Conservation (phyloP, 2,113 vertebrate genomes). For the Struthidea cinerea region DNA sequence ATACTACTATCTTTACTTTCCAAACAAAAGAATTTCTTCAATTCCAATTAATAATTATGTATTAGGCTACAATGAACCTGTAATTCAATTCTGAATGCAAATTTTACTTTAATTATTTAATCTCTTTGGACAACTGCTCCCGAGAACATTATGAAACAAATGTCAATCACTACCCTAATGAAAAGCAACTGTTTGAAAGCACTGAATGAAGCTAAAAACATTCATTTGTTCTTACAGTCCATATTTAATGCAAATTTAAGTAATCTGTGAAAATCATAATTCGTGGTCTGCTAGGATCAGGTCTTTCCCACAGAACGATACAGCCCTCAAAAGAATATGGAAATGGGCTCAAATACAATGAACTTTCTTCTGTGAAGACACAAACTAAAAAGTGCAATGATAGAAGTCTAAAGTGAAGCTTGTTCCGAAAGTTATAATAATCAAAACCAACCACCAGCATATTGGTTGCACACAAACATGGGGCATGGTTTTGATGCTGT, state of each 20-base stretch:
- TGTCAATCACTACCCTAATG: conserved; percentile 1
- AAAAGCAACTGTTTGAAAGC: conserved; percentile 29
- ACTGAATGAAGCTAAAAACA: neutral
- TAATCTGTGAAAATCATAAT: neutral
- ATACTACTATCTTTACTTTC: neutral
- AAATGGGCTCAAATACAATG: neutral
- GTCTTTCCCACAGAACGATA: neutral
- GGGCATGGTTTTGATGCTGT: rapidly evolving
- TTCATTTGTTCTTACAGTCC: neutral
- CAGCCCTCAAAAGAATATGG: neutral
- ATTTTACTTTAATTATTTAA: conserved; percentile 26
- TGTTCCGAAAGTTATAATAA: neutral
- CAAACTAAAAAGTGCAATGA: neutral
- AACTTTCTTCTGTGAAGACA: neutral
- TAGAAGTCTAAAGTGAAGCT: neutral
- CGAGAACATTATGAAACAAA: conserved; percentile 39
- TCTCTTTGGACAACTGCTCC: conserved; percentile 2
- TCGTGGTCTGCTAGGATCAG: neutral
- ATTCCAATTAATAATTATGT: neutral
- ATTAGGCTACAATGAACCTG: neutral
- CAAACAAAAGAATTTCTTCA: neutral
- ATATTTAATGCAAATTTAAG: neutral
- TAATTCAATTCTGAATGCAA: conserved; percentile 18
- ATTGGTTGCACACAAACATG: neutral
- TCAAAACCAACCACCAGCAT: neutral